Percentiles rank a stretch among this genome's conserved stretches.
These are phyloP conservation scores for Spea hammondii DNA, from an alignment of 2,797 vertebrate species.

Conservation along the genomic window DNA sequence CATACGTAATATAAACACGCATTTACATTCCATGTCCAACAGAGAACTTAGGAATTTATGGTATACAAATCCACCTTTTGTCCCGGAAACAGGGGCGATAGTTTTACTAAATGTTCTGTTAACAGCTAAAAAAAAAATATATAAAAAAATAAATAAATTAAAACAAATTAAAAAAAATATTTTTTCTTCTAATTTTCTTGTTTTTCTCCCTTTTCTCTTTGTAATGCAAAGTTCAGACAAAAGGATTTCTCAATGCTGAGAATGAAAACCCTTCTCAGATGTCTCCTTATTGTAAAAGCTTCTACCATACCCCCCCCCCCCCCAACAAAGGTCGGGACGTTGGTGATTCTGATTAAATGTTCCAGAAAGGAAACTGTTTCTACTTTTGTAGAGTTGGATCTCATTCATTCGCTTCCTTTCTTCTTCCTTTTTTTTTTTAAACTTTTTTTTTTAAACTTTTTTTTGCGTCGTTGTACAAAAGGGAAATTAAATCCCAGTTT, in stretches of 20 bases:
- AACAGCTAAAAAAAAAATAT: too few relatives aligned
- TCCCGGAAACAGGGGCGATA: too few relatives aligned
- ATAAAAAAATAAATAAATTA: too few relatives aligned
- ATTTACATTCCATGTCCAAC: too few relatives aligned
- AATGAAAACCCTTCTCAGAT: conserved; percentile 29
- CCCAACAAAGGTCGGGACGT: not conserved
- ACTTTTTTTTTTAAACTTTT: not conserved
- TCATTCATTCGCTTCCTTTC: not conserved
- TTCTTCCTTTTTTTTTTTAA: too few relatives aligned
- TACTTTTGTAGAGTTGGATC: conserved; percentile 12
- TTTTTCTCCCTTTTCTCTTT: conserved; percentile 1
- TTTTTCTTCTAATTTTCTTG: not conserved
- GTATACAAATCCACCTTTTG: too few relatives aligned
- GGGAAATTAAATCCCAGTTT: conserved; percentile 27
- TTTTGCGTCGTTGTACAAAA: not conserved
- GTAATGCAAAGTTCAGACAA: conserved; percentile 19
- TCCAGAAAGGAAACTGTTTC: conserved; percentile 12
- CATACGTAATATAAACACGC: too few relatives aligned
- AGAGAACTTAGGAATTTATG: too few relatives aligned
- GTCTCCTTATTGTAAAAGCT: conserved; percentile 23
- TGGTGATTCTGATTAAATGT: conserved; percentile 18
- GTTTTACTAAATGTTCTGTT: too few relatives aligned
- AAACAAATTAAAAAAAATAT: too few relatives aligned
- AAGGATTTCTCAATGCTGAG: conserved; percentile 13
- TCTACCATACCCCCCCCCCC: not conserved